Percentiles rank a stretch among this genome's conserved stretches.
Conservation (phyloP, 2,113 vertebrate species). For the Pungitius pungitius region DNA sequence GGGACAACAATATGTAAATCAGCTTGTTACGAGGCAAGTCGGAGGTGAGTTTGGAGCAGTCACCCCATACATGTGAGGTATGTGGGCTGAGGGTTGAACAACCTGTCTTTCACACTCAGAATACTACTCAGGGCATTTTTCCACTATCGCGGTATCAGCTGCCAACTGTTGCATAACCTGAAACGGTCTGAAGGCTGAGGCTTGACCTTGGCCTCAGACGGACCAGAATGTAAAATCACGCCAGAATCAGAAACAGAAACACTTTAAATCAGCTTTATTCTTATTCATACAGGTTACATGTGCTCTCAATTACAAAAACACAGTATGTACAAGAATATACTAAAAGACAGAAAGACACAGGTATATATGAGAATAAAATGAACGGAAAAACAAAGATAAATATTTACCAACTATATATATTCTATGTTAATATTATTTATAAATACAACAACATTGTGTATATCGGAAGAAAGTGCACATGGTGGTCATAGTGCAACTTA, state of each 20-base stretch:
- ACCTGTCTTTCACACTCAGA: conserved; percentile 11
- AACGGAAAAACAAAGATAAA: too few species aligned
- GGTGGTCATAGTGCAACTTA: too few species aligned
- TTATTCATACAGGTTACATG: too few species aligned
- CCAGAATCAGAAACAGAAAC: not conserved
- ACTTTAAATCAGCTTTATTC: too few species aligned
- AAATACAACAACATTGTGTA: too few species aligned
- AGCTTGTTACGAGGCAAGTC: not conserved
- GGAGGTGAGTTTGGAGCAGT: not conserved
- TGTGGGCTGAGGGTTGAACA: conserved; percentile 18
- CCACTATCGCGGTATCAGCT: conserved; percentile 14
- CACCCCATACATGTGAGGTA: conserved; percentile 25
- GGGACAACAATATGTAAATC: not conserved
- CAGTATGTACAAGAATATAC: too few species aligned
- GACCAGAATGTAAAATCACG: not conserved
- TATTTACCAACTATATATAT: too few species aligned
- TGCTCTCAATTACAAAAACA: too few species aligned
- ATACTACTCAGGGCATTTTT: not conserved
- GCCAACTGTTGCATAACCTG: conserved; percentile 49
- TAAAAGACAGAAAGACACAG: too few species aligned
- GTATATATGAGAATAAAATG: too few species aligned
- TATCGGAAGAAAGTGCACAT: too few species aligned
- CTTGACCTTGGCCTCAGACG: conserved; percentile 53
- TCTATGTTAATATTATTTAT: too few species aligned
- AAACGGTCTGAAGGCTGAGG: conserved; percentile 35